phyloP scores from a whole-genome alignment of 2,113 vertebrate species.

The Indicator indicator region DNA sequence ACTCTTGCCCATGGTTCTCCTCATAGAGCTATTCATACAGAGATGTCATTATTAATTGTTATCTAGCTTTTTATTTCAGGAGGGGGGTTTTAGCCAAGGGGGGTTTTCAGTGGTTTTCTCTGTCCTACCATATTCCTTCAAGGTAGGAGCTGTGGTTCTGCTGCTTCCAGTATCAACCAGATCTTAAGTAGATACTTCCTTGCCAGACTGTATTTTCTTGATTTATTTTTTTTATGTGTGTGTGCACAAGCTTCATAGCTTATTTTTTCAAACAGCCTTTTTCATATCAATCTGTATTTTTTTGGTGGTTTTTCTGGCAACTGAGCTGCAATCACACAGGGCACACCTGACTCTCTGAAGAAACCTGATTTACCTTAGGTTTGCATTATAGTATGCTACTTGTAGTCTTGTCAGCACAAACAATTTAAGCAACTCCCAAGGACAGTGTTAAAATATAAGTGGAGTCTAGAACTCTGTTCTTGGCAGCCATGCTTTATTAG shows the following conservation, averaged over 20 bases:
- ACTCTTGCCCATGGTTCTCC: neutral
- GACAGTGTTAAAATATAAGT: constrained; percentile 34
- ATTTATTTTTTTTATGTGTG: neutral
- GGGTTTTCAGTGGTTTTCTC: neutral
- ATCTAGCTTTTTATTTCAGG: neutral
- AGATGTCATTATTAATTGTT: constrained; percentile 32
- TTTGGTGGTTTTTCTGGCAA: neutral
- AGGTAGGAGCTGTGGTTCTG: neutral
- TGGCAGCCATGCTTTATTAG: constrained; percentile 27
- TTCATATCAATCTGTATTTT: neutral
- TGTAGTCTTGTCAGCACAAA: constrained; percentile 25
- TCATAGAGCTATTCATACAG: constrained; percentile 29
- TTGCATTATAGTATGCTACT: neutral
- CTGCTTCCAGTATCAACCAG: neutral
- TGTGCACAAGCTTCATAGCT: neutral
- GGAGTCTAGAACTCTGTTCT: constrained; percentile 19
- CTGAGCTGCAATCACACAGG: neutral
- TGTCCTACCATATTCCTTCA: neutral
- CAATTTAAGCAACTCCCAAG: constrained; percentile 27
- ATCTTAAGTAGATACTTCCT: neutral
- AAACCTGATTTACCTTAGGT: constrained; percentile 8
- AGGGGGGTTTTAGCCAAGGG: neutral
- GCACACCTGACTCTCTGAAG: neutral
- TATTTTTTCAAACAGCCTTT: neutral
- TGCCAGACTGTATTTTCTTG: neutral